Base-by-base conservation (phyloP, 2,888 invertebrate species). In the Cremastinae sp. region DNA sequence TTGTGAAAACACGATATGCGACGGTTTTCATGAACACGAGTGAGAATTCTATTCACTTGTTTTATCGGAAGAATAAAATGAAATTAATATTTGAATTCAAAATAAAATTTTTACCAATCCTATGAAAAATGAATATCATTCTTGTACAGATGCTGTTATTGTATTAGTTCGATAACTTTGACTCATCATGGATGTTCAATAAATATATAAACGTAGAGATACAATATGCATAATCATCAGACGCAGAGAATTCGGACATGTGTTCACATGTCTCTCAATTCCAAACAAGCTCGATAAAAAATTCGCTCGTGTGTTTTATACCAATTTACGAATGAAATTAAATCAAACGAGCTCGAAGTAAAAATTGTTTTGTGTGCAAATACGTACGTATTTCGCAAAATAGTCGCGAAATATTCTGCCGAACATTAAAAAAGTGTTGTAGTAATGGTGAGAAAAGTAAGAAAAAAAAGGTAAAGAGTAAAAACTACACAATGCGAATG, bases 81-180 rank as follows among this genome's bases (percentile, higher is more conserved):
- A n/a, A n/a, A n/a, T n/a, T n/a, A n/a, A 18, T 16, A 56, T 45
- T 34, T 38, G 47, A 18, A 14, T 64, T 45, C n/a, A 22, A 45
- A n/a, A 38, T 22, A 9, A 38, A 47, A 64, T 71, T 64, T 71
- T 45, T 54, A 54, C 12, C 41, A 12, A 3, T 34, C 22, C n/a
- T 22, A 43, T 12, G 54, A 71, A 53, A 45, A 47, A 36, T 36
- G 54, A 43, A 38, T 62, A 45, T n/a, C 45, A 34, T 22, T 71
- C 28, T 62, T 53, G 20, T 38, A 18, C 34, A 20, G 58, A 56
- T 53, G 53, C 47, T 47, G 38, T 36, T 43, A 75, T 75, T 70
- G 51, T 69, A 75, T 75, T 65, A 70, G 43, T 45, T 53, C 70
- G 64, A 59, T 70, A 51, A 34, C 62, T 74, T 69, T 69, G 62